phyloP scores from a whole-genome alignment of 2,888 invertebrate species.

The Beris chalybata region DNA sequence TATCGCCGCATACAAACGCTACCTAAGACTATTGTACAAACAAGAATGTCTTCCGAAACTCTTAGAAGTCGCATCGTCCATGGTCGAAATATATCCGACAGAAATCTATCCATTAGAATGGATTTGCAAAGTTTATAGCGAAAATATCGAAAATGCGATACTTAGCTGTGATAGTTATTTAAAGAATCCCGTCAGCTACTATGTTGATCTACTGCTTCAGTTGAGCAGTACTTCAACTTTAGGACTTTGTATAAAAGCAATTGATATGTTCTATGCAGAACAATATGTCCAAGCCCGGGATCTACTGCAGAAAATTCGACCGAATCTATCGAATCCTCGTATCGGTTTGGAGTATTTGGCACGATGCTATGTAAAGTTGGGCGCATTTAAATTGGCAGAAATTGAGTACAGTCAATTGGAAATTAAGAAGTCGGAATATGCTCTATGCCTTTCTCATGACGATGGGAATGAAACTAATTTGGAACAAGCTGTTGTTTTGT shows the following conservation, averaged over 20 bases:
- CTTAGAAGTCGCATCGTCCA: conserved; percentile 42
- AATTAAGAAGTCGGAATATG: conserved; percentile 39
- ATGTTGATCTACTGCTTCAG: conserved; percentile 59
- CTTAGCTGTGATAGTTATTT: conserved; percentile 41
- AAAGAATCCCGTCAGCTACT: conserved; percentile 56
- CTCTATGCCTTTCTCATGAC: conserved; percentile 48
- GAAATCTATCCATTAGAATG: conserved; percentile 62
- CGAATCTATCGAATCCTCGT: conserved; percentile 54
- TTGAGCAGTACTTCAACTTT: conserved; percentile 64
- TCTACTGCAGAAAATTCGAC: conserved; percentile 55
- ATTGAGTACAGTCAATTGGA: conserved; percentile 45
- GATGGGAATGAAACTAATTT: conserved; percentile 46
- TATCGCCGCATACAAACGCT: conserved; percentile 46
- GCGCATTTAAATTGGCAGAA: conserved; percentile 59
- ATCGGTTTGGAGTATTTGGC: conserved; percentile 59
- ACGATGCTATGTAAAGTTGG: conserved; percentile 57
- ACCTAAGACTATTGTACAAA: conserved; percentile 45
- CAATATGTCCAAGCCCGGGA: conserved; percentile 63
- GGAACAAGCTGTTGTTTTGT: conserved; percentile 57
- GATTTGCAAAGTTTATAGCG: conserved; percentile 64
- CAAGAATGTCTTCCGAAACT: background rate
- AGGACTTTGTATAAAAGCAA: conserved; percentile 65
- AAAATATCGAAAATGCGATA: conserved; percentile 47
- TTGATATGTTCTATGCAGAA: conserved; percentile 59
- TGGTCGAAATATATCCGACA: conserved; percentile 58